phyloP scores from a whole-genome alignment of 1,140 invertebrate genomes.

The Panagrolaimus sp. region DNA sequence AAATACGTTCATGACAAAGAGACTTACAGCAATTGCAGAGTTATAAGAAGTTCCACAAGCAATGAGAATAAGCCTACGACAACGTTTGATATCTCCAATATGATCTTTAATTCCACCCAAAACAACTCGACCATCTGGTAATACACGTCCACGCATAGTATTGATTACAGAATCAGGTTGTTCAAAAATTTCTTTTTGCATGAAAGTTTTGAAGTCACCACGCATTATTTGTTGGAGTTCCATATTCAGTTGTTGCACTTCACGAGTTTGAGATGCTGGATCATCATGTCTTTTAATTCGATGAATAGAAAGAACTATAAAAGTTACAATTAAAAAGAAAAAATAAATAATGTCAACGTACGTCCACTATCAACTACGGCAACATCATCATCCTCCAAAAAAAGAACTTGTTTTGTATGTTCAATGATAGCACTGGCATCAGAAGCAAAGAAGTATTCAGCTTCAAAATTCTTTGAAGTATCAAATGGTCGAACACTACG shows the following conservation, averaged over 20 bases:
- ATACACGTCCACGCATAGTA: slow-evolving; percentile 96
- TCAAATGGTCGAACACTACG: slow-evolving; percentile 79
- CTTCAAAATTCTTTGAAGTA: slow-evolving; percentile 74
- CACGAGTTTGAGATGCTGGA: slow-evolving; percentile 70
- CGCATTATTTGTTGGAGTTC: slow-evolving; percentile 99
- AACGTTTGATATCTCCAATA: slow-evolving; percentile 91
- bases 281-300: slow-evolving; percentile 70
- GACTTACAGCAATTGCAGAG: slow-evolving; percentile 78
- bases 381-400: slow-evolving; percentile 65
- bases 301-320: slow-evolving; percentile 76
- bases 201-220: slow-evolving; percentile 92
- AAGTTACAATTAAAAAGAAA: background rate
- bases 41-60: slow-evolving; percentile 99
- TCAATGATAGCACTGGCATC: slow-evolving; percentile 97
- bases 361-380: slow-evolving; percentile 71
- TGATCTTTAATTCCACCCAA: slow-evolving; percentile 89
- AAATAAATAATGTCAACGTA: background rate
- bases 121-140: slow-evolving; percentile 70
- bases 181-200: slow-evolving; percentile 99
- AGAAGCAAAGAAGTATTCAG: slow-evolving; percentile 99
- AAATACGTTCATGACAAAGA: background rate
- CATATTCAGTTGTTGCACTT: slow-evolving; percentile 93
- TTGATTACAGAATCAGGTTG: slow-evolving; percentile 98
- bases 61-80: slow-evolving; percentile 90
- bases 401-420: slow-evolving; percentile 80